Evolutionary conservation across 2,113 vertebrate genomes (phyloP).

Genomic region (Aegithalos caudatus): DNA sequence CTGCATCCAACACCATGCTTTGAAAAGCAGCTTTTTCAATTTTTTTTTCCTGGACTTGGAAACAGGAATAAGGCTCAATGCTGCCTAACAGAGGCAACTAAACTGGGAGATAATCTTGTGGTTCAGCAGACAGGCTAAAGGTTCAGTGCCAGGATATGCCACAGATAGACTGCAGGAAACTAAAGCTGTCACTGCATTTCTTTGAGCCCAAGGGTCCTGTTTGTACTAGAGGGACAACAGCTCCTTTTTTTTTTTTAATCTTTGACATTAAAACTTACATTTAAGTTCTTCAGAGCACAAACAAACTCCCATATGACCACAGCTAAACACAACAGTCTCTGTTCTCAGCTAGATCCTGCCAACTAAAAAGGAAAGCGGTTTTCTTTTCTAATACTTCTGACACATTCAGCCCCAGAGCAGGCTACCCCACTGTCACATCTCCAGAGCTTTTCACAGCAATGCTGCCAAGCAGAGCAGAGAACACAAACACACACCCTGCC

Average conservation of each 20-base stretch:
- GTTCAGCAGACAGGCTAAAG: background rate
- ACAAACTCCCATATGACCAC: background rate
- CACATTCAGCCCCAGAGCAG: background rate
- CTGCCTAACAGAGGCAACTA: background rate
- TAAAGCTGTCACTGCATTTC: background rate
- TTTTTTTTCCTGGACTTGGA: background rate
- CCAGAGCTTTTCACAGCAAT: background rate
- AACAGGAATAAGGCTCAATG: background rate
- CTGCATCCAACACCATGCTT: background rate
- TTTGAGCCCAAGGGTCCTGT: background rate
- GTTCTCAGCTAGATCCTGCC: background rate
- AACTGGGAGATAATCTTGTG: background rate
- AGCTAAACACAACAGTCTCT: background rate
- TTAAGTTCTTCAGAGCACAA: background rate
- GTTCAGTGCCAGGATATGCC: background rate
- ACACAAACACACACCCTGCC: rapidly evolving
- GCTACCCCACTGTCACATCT: background rate
- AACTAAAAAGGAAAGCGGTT: background rate
- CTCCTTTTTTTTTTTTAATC: background rate
- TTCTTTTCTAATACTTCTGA: background rate
- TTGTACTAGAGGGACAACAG: background rate
- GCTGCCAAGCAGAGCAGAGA: background rate
- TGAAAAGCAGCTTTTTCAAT: background rate
- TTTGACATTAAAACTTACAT: background rate
- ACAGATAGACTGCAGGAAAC: background rate